Percentiles rank a stretch among this genome's conserved stretches.
phyloP scores from a whole-genome alignment of 2,797 vertebrate species.

The Dendrocincla tyrannina region DNA sequence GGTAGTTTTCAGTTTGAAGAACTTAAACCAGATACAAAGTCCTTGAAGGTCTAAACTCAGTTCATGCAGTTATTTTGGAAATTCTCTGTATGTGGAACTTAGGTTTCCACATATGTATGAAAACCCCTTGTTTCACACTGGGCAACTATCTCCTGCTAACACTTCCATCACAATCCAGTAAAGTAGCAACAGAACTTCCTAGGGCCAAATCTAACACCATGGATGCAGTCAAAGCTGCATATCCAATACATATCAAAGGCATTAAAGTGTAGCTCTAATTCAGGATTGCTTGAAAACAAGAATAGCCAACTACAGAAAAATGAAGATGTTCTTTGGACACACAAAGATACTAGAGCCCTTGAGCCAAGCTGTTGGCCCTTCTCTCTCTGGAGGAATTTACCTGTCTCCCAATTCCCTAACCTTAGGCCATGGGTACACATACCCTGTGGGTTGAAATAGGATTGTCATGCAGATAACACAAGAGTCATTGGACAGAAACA shows the following conservation, averaged over 20 bases:
- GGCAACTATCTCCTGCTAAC: not conserved
- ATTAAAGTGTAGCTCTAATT: not conserved
- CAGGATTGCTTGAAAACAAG: not conserved
- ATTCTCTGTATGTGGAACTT: not conserved
- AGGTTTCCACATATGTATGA: not conserved
- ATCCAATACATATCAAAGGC: not conserved
- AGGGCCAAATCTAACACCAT: not conserved
- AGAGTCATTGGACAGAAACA: not conserved
- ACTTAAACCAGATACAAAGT: not conserved
- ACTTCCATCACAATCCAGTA: not conserved
- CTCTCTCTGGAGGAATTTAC: not conserved
- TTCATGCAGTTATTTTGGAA: not conserved
- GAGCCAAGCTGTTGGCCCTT: not conserved
- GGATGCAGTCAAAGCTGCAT: not conserved
- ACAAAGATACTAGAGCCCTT: not conserved
- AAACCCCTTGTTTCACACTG: not conserved
- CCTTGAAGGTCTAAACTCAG: not conserved
- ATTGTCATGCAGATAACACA: fast-evolving
- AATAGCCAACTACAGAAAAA: not conserved
- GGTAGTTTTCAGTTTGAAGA: not conserved
- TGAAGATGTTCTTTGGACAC: fast-evolving
- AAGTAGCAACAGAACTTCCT: not conserved
- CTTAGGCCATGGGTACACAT: not conserved
- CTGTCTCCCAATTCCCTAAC: not conserved
- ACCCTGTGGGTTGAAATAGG: fast-evolving